Evolutionary conservation across 2,113 vertebrate species (phyloP).

Genomic region (Anarhynchus alexandrinus): DNA sequence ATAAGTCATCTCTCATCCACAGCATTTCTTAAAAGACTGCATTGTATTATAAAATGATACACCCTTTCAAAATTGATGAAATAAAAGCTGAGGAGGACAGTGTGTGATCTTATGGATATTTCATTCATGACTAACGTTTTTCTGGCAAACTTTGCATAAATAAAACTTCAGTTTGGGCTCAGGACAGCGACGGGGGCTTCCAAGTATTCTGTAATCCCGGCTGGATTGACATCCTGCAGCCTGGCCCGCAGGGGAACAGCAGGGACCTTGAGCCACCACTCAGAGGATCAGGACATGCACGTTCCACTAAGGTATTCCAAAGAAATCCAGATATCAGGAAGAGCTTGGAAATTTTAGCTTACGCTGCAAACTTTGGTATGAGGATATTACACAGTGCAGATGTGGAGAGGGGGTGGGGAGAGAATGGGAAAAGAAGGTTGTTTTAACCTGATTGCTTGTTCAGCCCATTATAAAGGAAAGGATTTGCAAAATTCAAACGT

Average conservation of each 20-base stretch:
- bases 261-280: neutral
- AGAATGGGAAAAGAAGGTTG: neutral
- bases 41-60: neutral
- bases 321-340: neutral
- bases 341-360: neutral
- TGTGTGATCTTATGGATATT: neutral
- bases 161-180: neutral
- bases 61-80: neutral
- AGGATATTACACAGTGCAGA: neutral
- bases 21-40: neutral
- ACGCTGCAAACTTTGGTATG: neutral
- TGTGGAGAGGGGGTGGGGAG: neutral
- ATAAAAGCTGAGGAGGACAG: neutral
- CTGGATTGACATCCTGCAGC: neutral
- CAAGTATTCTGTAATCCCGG: constrained; percentile 15
- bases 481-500: constrained; percentile 8
- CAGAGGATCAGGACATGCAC: neutral
- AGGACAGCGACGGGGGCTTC: neutral
- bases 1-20: neutral
- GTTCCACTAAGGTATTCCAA: neutral
- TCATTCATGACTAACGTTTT: neutral
- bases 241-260: neutral
- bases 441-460: neutral
- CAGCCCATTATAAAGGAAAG: constrained; percentile 3
- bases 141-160: constrained; percentile 10